Evolutionary conservation across 2,888 invertebrate species (phyloP).

Genomic region (Chrysina gloriosa): DNA sequence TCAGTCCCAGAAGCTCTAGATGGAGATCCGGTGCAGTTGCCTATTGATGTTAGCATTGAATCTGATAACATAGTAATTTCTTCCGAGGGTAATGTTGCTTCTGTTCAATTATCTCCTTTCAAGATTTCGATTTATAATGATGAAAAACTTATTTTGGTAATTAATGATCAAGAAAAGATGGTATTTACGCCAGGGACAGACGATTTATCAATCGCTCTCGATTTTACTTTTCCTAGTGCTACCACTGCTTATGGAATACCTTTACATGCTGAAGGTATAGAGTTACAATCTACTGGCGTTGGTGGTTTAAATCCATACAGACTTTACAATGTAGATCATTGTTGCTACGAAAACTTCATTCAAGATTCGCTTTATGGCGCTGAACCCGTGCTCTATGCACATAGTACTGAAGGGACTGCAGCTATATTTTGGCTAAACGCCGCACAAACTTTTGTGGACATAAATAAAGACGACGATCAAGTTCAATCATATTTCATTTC

Average conservation of each 20-base stretch:
- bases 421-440: constrained; percentile 47
- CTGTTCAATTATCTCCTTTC: constrained; percentile 73
- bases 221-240: constrained; percentile 90
- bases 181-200: constrained; percentile 48
- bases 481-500: constrained; percentile 87
- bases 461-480: constrained; percentile 62
- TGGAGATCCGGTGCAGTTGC: constrained; percentile 16
- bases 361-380: constrained; percentile 95
- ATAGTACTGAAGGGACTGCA: constrained; percentile 30
- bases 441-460: constrained; percentile 46
- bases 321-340: constrained; percentile 93
- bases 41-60: background rate
- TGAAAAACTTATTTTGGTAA: constrained; percentile 75
- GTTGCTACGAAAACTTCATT: constrained; percentile 91
- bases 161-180: constrained; percentile 57
- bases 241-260: constrained; percentile 93
- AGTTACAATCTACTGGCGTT: constrained; percentile 80
- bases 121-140: constrained; percentile 80
- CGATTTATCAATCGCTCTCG: constrained; percentile 90
- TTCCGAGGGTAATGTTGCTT: constrained; percentile 68
- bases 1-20: constrained; percentile 31
- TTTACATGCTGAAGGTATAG: constrained; percentile 85
- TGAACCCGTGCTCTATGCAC: constrained; percentile 93
- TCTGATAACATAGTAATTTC: constrained; percentile 63
- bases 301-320: constrained; percentile 87